Evolutionary conservation across 92 coral and sea anemone species (phyloP), one percentile per base, ranked within the genome.

Genomic region (Diadumene lineata): DNA sequence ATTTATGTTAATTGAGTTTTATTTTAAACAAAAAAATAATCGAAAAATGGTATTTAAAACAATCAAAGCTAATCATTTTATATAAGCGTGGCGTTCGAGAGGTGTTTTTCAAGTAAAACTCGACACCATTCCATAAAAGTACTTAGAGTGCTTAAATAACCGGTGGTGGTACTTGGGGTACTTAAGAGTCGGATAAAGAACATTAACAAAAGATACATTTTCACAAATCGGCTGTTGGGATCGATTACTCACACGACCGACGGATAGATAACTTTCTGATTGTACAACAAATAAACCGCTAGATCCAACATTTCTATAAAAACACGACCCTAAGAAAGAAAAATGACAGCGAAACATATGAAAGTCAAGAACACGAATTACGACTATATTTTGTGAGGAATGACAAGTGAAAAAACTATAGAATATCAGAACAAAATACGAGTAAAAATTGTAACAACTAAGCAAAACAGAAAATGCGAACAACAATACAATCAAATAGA

Each of bases 201-300:
- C 43, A 62, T 62, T 28, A 62, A 62, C 18, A 30, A 62, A 62
- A 30, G 68, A 62, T 62, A 62, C 68, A 62, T 30, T 62, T 62
- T 31, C 43, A 62, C 68, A 62, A 62, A 62, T 62, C 68, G 68
- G 68, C n/a, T n/a, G n/a, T 30, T 1, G 1, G 68, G 24, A 62
- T 62, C 68, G 68, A 62, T 62, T 62, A 62, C 68, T 62, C 68
- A 1, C 27, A 22, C 2, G 31, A 62, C 31, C 11, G 64, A 58
- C 26, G 58, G 22, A 22, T 58, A 58, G 64, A 58, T 58, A 23
- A 58, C 64, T 22, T 58, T 58, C 6, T 38, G 7, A 13, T 6
- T 6, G 13, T 6, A 38, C 48, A 38, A 38, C 48, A 53, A 53
- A 3, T 53, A 16, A 53, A 16, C 58, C 58, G 58, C 58, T 53